These are phyloP conservation scores for Formicarius rufipectus DNA, from an alignment of 2,113 vertebrate genomes.

Conservation along the genomic window DNA sequence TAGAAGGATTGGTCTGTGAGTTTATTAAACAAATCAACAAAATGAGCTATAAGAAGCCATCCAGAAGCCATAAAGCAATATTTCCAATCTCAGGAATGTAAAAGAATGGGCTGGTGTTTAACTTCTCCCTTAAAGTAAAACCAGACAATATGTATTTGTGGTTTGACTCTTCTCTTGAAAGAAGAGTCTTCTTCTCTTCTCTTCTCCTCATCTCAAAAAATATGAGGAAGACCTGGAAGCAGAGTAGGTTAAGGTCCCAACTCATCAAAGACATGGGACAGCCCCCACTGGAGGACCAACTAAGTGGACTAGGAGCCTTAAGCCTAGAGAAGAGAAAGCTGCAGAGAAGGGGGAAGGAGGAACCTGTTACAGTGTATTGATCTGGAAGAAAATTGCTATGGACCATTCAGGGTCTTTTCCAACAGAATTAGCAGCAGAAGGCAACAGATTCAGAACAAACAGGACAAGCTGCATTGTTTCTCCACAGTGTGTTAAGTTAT, in stretches of 20 bases:
- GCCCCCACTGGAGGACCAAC: not conserved
- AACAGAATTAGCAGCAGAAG: not conserved
- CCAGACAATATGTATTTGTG: not conserved
- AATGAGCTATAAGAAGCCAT: not conserved
- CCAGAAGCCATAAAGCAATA: not conserved
- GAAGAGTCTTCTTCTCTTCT: no score
- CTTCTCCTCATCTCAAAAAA: not conserved
- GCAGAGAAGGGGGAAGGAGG: not conserved
- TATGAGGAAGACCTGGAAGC: not conserved
- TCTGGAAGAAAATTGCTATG: not conserved
- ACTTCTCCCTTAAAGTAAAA: not conserved
- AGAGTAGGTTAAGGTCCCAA: not conserved
- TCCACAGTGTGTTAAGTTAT: not conserved
- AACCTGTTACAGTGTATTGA: not conserved
- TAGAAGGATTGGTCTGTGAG: not conserved
- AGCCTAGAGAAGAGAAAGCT: not conserved
- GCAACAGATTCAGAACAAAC: not conserved
- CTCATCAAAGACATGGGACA: not conserved
- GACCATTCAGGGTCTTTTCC: not conserved
- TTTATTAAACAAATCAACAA: not conserved
- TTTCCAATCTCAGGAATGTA: not conserved
- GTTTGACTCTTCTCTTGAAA: not conserved
- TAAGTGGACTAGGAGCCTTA: not conserved
- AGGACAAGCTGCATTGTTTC: not conserved
- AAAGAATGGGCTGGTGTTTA: not conserved